Conservation (phyloP, 2,113 vertebrate genomes). For the Narcine bancroftii region DNA sequence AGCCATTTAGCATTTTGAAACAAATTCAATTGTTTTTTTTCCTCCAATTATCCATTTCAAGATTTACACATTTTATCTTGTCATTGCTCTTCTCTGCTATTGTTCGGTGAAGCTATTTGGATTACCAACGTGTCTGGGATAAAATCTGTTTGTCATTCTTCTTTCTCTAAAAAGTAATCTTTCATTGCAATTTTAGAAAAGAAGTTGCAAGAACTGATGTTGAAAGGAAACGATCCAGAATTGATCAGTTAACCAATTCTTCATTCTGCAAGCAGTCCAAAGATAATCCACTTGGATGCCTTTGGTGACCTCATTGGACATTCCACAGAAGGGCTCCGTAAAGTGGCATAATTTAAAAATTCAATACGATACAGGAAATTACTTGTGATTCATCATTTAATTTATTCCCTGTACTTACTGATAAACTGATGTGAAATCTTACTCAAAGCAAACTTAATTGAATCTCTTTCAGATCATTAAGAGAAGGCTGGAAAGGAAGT, state of each 20-base stretch:
- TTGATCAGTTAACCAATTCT: neutral
- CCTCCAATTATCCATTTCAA: neutral
- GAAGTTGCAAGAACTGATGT: neutral
- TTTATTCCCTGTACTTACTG: neutral
- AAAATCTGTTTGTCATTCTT: neutral
- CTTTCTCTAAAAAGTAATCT: neutral
- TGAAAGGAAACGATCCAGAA: conserved; percentile 4
- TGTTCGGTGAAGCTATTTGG: neutral
- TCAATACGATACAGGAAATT: neutral
- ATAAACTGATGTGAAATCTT: neutral
- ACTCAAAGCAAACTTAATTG: neutral
- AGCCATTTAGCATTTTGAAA: neutral
- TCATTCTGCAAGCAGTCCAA: neutral
- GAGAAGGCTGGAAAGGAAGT: neutral
- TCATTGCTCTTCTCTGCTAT: neutral
- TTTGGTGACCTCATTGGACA: neutral
- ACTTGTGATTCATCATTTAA: neutral
- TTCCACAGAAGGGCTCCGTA: neutral
- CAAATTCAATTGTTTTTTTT: neutral
- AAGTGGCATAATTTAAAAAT: neutral
- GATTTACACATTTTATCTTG: neutral
- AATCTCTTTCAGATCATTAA: conserved; percentile 1
- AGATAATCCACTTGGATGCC: neutral
- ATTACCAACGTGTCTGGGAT: neutral
- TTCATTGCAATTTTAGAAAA: conserved; percentile 1